Evolutionary conservation across 2,888 invertebrate genomes (phyloP), one percentile per base, ranked within the genome.

Genomic region (Lasioglossum marginatum): DNA sequence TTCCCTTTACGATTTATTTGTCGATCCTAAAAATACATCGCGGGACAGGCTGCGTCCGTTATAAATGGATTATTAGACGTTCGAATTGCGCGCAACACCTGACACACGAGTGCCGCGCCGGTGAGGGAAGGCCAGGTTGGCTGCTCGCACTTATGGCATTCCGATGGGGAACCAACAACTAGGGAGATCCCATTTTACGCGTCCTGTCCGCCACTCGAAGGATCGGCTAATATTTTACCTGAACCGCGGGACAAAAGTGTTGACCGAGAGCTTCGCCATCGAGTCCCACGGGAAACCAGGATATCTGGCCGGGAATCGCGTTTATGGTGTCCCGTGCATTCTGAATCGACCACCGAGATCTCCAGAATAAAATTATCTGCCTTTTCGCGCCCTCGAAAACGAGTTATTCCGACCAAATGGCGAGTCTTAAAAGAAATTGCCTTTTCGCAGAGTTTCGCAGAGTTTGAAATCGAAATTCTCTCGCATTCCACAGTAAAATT

Each of bases 61-160:
- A 88, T 93, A 94, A 94, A 94, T 94, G 92, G 94, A 94, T 94
- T 94, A 94, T 94, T 94, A 94, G 94, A 93, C 90, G 91, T 92
- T 90, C 89, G 88, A 89, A 90, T 90, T 85, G 86, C 88, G 85
- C 82, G 84, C 88, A 89, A 90, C 93, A 92, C 93, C 93, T 91
- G 92, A 52, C 52, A 91, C 78, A 70, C 45, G 79, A 75, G 81
- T 82, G 45, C 4, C 4, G 5, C 16, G 68, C 57, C 73, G 72
- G 52, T 27, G 60, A 27, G 48, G 81, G 71, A 4, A 37, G 73
- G 48, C 79, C 68, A 68, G 72, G 57, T 45, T 60, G 70, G 60
- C 75, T 82, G 34, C 68, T 71, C 82, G 81, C 83, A 78, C 88
- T 87, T 82, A 80, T 72, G 76, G 73, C 74, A 77, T 81, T 86